A percentile compares a stretch with the other conserved stretches of the same genome.
These are phyloP conservation scores for Patella caerulea DNA, from an alignment of 2,888 invertebrate genomes.

Conservation along the genomic window DNA sequence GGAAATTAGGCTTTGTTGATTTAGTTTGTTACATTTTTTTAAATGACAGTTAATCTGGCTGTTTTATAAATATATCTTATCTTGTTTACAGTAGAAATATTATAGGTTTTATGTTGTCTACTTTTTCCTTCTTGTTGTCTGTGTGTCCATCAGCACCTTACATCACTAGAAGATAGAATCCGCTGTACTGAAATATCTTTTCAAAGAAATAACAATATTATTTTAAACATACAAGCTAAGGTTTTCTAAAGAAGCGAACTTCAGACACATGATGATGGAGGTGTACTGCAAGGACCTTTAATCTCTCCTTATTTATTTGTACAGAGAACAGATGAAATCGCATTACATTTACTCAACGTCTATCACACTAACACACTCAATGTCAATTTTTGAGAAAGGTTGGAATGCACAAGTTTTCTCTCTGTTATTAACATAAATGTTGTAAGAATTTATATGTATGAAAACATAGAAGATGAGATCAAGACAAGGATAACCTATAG, in stretches of 20 bases:
- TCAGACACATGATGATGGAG: neutral
- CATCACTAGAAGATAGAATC: neutral
- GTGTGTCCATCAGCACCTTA: neutral
- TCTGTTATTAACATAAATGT: too few relatives aligned
- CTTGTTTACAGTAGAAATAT: constrained; percentile 2
- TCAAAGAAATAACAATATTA: constrained; percentile 13
- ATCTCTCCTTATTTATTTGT: constrained; percentile 4
- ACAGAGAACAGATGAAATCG: neutral
- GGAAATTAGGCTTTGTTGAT: too few relatives aligned
- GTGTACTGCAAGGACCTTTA: constrained; percentile 1
- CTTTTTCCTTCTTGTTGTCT: neutral
- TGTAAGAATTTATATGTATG: too few relatives aligned
- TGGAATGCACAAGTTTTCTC: too few relatives aligned
- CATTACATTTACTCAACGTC: neutral
- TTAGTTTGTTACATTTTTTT: too few relatives aligned
- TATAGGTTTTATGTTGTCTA: constrained; percentile 7
- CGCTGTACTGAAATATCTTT: constrained; percentile 6
- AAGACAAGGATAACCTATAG: too few relatives aligned
- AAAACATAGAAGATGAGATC: too few relatives aligned
- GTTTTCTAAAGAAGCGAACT: neutral
- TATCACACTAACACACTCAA: neutral
- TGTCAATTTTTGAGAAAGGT: too few relatives aligned
- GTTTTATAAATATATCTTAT: neutral
- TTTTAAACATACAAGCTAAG: constrained; percentile 2
- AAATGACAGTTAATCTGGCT: too few relatives aligned